These are phyloP conservation scores for Callyntrura sp. DNA, from an alignment of 2,888 invertebrate species.

Conservation along the genomic window DNA sequence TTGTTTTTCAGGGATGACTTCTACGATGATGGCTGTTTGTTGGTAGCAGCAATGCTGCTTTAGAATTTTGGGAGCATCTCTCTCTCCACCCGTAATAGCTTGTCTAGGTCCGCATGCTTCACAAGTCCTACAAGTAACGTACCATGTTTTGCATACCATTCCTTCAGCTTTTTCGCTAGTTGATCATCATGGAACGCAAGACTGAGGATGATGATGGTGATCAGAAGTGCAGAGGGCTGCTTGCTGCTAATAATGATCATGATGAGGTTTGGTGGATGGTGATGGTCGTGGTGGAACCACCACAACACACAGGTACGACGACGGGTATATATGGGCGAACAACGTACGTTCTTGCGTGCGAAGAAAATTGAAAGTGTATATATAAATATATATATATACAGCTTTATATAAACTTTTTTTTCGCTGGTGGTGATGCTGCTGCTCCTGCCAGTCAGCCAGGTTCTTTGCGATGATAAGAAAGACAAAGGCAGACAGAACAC, in stretches of 20 bases:
- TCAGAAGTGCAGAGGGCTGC: too few species aligned
- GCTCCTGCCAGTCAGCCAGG: conserved; percentile 10
- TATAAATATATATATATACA: too few species aligned
- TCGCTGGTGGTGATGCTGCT: neutral
- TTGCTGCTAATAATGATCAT: neutral
- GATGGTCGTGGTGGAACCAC: conserved; percentile 20
- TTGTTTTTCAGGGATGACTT: too few species aligned
- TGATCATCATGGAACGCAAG: too few species aligned
- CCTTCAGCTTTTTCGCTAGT: too few species aligned
- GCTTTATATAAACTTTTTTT: conserved; percentile 17
- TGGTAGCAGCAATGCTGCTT: too few species aligned
- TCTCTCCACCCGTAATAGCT: too few species aligned
- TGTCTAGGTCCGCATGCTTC: too few species aligned
- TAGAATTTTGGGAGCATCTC: too few species aligned
- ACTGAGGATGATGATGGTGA: neutral
- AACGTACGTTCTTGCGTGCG: neutral
- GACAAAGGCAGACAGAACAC: conserved; percentile 71
- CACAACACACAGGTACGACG: neutral
- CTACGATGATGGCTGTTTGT: too few species aligned
- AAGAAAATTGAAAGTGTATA: neutral
- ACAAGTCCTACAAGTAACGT: too few species aligned
- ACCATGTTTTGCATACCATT: too few species aligned
- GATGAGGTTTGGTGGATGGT: neutral
- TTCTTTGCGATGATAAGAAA: neutral
- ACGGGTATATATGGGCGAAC: neutral